Conservation (phyloP, 1,140 invertebrate genomes). For the Scaptomyza graminum region DNA sequence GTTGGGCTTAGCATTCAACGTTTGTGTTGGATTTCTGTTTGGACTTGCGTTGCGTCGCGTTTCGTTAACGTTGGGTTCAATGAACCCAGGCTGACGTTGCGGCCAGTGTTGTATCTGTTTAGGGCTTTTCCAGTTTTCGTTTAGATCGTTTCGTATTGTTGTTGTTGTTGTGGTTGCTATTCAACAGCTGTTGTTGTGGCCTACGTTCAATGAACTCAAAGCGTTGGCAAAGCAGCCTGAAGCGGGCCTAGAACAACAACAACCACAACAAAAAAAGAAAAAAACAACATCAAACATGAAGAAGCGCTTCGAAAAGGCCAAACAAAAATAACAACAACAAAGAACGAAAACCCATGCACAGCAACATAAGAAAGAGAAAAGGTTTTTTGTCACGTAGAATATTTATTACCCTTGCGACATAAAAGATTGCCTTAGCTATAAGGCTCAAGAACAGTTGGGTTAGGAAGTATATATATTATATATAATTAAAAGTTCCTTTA, state of each 20-base stretch:
- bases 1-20: no score
- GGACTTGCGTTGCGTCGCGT: no score
- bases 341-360: conserved; percentile 3
- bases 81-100: conserved; percentile 49
- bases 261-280: no score
- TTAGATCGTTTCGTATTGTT: conserved; percentile 7
- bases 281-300: no score
- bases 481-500: no score
- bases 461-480: no score
- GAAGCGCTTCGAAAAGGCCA: conserved; percentile 16
- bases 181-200: conserved; percentile 46
- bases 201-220: conserved; percentile 49
- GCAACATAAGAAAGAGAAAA: conserved; percentile 1
- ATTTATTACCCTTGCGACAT: not conserved
- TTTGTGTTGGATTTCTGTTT: no score
- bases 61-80: conserved; percentile 41
- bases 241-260: not conserved
- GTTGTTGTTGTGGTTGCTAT: conserved; percentile 6
- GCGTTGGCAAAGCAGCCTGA: conserved; percentile 10
- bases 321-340: not conserved
- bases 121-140: conserved; percentile 44
- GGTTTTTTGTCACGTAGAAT: not conserved
- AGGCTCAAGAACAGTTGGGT: no score
- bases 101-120: conserved; percentile 16
- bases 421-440: no score